A percentile compares a stretch with the other conserved stretches of the same genome.
Conservation (phyloP, 2,113 vertebrate species). For the Trematocara marginatum region DNA sequence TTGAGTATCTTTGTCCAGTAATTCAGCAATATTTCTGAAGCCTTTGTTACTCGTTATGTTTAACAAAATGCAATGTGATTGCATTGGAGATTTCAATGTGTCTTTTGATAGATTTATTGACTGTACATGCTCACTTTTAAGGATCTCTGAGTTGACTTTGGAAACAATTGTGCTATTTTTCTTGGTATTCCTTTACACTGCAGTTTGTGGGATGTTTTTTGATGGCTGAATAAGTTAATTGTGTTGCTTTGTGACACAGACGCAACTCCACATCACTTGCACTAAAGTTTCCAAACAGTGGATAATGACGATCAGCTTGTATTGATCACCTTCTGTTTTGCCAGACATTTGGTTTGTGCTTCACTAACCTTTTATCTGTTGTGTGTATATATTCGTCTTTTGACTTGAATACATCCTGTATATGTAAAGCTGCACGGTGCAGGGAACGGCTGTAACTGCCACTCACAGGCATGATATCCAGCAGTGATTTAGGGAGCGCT, state of each 20-base stretch:
- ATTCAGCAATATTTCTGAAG: neutral
- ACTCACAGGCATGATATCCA: rapidly evolving
- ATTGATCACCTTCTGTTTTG: neutral
- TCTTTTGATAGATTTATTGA: neutral
- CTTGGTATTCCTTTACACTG: neutral
- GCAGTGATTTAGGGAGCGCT: neutral
- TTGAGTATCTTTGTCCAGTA: neutral
- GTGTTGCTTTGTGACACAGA: neutral
- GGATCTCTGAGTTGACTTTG: neutral
- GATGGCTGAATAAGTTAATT: neutral
- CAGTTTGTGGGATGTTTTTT: neutral
- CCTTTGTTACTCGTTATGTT: neutral
- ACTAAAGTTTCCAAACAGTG: neutral
- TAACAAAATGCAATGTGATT: neutral
- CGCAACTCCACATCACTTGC: neutral
- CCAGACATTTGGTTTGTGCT: neutral
- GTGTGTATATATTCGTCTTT: neutral
- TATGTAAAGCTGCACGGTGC: neutral
- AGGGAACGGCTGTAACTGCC: neutral
- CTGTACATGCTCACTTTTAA: neutral
- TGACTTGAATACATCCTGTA: neutral
- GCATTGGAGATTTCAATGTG: neutral
- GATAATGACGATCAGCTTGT: neutral
- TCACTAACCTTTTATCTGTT: neutral
- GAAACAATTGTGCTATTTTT: neutral